A percentile compares a stretch with the other conserved stretches of the same genome.
These are phyloP conservation scores for Kryptopterus vitreolus DNA, from an alignment of 2,797 vertebrate genomes.

Conservation along the genomic window DNA sequence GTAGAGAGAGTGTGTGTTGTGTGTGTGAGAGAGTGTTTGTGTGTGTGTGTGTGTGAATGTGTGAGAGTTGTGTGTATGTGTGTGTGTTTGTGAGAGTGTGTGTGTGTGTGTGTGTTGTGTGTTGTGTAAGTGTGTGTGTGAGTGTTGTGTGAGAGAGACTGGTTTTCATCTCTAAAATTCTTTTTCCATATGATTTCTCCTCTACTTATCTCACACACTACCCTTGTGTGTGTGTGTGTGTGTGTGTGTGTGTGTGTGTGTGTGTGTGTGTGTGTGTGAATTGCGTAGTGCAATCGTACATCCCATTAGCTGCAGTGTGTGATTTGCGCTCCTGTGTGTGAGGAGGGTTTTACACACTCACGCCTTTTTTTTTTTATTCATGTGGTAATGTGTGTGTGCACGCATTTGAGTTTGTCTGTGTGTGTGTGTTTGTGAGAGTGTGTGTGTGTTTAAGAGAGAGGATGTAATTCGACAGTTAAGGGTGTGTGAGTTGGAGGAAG, in stretches of 20 bases:
- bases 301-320: conserved; percentile 56
- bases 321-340: conserved; percentile 30
- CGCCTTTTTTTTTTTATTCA: conserved; percentile 42
- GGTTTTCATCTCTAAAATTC: too few relatives aligned
- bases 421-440: neutral
- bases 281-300: conserved; percentile 65
- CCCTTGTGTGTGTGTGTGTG: neutral
- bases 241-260: conserved; percentile 31
- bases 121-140: neutral
- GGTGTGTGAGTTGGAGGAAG: conserved; percentile 1
- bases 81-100: neutral
- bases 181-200: too few relatives aligned
- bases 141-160: neutral
- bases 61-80: neutral
- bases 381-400: conserved; percentile 40
- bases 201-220: too few relatives aligned
- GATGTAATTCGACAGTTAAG: conserved; percentile 1
- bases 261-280: conserved; percentile 51
- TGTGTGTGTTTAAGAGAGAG: neutral
- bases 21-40: too few relatives aligned
- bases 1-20: too few relatives aligned
- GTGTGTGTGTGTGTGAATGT: neutral
- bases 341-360: conserved; percentile 16
- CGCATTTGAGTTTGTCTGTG: conserved; percentile 23
- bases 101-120: neutral